Evolutionary conservation across 2,888 invertebrate genomes (phyloP).

Genomic region (Cheilosia vernalis): DNA sequence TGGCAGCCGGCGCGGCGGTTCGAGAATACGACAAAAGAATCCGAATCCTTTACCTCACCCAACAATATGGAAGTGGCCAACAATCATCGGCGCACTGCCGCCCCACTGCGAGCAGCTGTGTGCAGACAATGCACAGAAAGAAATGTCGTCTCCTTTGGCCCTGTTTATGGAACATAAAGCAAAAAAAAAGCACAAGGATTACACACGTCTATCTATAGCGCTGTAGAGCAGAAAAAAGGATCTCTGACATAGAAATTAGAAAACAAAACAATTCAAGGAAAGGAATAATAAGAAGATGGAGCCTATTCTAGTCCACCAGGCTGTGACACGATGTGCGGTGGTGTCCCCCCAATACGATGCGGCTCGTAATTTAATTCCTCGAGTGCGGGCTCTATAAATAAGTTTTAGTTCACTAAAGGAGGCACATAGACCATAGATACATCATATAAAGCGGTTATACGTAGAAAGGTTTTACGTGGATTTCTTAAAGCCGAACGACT

Average conservation of each 20-base stretch:
- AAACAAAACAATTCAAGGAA: constrained; percentile 49
- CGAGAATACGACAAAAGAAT: constrained; percentile 34
- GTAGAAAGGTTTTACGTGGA: constrained; percentile 29
- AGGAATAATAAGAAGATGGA: constrained; percentile 47
- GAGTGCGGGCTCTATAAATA: constrained; percentile 43
- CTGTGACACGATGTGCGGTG: constrained; percentile 21
- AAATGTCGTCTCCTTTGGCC: constrained; percentile 38
- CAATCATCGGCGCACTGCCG: too few species aligned
- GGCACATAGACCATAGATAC: not conserved
- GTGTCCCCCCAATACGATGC: constrained; percentile 40
- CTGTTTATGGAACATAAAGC: not conserved
- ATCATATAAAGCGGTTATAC: not conserved
- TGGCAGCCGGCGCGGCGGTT: not conserved
- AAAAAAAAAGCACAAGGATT: not conserved
- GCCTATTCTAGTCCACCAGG: constrained; percentile 38
- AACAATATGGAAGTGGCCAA: constrained; percentile 55
- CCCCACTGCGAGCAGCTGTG: constrained; percentile 1
- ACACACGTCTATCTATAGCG: not conserved
- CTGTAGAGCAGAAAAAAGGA: not conserved
- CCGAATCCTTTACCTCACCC: constrained; percentile 57
- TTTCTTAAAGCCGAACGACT: constrained; percentile 25
- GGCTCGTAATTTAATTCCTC: constrained; percentile 51
- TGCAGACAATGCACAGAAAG: constrained; percentile 35
- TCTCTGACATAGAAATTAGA: constrained; percentile 49
- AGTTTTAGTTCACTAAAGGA: not conserved